Conservation (phyloP, 2,888 invertebrate genomes). For the Phaedon cochleariae region DNA sequence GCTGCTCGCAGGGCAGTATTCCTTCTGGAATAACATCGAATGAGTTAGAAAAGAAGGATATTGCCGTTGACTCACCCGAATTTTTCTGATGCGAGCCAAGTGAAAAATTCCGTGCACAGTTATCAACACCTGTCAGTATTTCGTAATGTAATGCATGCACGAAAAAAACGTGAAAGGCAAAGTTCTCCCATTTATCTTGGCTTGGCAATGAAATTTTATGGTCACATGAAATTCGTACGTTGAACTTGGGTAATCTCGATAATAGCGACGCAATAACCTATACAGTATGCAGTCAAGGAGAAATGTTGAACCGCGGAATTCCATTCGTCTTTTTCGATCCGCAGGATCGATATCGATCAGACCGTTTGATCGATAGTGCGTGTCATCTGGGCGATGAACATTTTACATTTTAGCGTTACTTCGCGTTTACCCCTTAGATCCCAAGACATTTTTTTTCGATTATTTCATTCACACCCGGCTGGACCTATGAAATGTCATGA, state of each 20-base stretch:
- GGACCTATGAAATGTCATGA: no score
- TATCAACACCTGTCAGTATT: neutral
- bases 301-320: constrained; percentile 2
- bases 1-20: no score
- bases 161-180: neutral
- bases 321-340: neutral
- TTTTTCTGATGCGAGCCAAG: neutral
- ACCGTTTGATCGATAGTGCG: no score
- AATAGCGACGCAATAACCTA: constrained; percentile 12
- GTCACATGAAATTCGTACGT: constrained; percentile 6
- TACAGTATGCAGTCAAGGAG: constrained; percentile 11
- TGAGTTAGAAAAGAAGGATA: no score
- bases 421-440: no score
- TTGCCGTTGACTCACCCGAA: no score
- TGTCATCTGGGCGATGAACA: no score
- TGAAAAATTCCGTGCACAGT: neutral
- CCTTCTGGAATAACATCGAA: no score
- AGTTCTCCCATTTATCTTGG: constrained; percentile 3
- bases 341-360: neutral
- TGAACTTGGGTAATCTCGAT: constrained; percentile 7
- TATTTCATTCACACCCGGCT: no score
- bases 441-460: no score
- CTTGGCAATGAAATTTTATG: constrained; percentile 10
- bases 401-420: no score
- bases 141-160: neutral